phyloP scores from a whole-genome alignment of 2,888 invertebrate species.

The Phyllotreta cruciferae region DNA sequence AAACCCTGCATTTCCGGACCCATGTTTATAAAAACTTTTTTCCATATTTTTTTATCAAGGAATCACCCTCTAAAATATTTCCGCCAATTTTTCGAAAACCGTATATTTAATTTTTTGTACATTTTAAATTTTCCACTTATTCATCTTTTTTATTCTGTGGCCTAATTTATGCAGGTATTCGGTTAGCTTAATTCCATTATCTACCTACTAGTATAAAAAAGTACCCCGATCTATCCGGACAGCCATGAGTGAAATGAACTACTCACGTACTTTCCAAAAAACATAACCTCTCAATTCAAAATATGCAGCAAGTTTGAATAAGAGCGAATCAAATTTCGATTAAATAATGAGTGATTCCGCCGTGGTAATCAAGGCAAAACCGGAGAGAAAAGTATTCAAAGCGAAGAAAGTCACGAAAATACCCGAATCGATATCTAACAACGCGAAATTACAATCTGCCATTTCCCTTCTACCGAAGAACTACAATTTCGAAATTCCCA shows the following conservation, averaged over 20 bases:
- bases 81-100: too few relatives aligned
- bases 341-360: slow-evolving; percentile 51
- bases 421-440: slow-evolving; percentile 78
- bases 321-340: slow-evolving; percentile 5
- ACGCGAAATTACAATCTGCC: slow-evolving; percentile 75
- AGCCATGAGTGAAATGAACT: slow-evolving; percentile 35
- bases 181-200: too few relatives aligned
- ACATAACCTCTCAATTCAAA: slow-evolving; percentile 29
- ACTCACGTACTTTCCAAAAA: slow-evolving; percentile 24
- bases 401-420: slow-evolving; percentile 79
- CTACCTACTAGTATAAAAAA: too few relatives aligned
- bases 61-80: too few relatives aligned
- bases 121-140: too few relatives aligned
- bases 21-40: too few relatives aligned
- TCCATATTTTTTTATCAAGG: too few relatives aligned
- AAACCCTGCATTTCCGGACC: too few relatives aligned
- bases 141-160: too few relatives aligned
- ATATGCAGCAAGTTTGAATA: slow-evolving; percentile 9
- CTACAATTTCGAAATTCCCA: slow-evolving; percentile 98
- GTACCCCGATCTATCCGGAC: too few relatives aligned
- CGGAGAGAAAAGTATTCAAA: slow-evolving; percentile 80
- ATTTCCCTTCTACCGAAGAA: slow-evolving; percentile 84
- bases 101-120: too few relatives aligned
- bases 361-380: slow-evolving; percentile 80
- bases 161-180: too few relatives aligned